Evolutionary conservation across 2,888 invertebrate genomes (phyloP), one percentile per base, ranked within the genome.

Genomic region (Lithophane leautieri): DNA sequence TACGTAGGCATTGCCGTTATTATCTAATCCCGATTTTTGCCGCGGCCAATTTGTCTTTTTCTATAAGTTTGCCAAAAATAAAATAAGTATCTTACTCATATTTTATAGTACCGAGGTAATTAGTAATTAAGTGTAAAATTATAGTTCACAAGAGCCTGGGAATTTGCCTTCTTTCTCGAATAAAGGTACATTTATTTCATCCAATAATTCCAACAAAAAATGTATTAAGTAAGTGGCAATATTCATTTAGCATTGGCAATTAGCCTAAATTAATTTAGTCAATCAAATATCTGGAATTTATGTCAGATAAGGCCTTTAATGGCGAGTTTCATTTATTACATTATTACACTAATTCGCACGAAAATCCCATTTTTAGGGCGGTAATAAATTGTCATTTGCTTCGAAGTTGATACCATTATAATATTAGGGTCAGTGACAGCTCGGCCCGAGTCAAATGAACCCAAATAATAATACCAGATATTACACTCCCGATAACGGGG

Each of bases 221-320:
- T 1, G 9, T 22, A 60, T 34, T 34, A 25, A 60, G 14, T 54
- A 34, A 34, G 34, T 34, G 60, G 25, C 44, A 44, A 54, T 76
- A 44, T 68, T 66, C 16, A 40, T 40, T 14, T 56, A 12, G 19
- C 16, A 47, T 54, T 47, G 40, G 16, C 60, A 14, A 78, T 61
- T 42, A 70, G 28, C 40, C 44, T 54, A n/a, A n/a, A 78, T 61
- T 78, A 78, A 54, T 61, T 7, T 47, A 54, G 40, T 12, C 25
- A 62, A 70, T 70, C 4, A n/a, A 61, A 47, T 47, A 28, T 60
- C 34, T 11, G 28, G 6, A 28, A 72, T 14, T 60, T 58, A 58
- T 40, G 47, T 7, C 47, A 22, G 44, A 40, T 70, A 54, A 25
- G 47, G 8, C 25, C 58, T 52, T 52, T 52, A 34, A 16, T 60